Evolutionary conservation across 1,140 invertebrate species (phyloP), one percentile per base, ranked within the genome.

Genomic region (Pogonus chalceus): DNA sequence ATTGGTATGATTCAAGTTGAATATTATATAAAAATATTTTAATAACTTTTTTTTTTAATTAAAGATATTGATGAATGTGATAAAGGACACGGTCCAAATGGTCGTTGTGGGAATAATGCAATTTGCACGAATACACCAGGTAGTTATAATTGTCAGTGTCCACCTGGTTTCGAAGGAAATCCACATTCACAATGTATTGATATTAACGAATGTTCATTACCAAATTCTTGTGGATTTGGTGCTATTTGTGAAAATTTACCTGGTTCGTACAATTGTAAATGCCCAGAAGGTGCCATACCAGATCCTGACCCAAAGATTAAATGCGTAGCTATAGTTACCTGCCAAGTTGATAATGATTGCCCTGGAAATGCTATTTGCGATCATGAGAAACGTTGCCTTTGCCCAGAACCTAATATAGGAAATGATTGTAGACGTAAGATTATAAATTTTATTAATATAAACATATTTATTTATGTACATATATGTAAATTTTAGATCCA

Each of bases 21-120:
- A 7, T 31, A 31, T 7, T 14, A 7, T 31, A 31, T 31, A 31
- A 31, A 31, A 46, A 3, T 46, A 46, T 3, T n/a, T n/a, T n/a
- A 46, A 50, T 51, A 54, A 52, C 57, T 56, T 56, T 50, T 61
- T 58, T 63, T 35, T 23, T 46, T 54, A 22, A 56, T 59, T 64
- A n/a, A 56, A 84, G 92, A 96, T 71, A 87, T 98, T 56, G 82
- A 98, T 67, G 95, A 98, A 75, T 98, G 95, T 67, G 88, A 91
- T 62, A 72, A 72, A 26, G 67, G 80, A 10, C 79, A 85, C 62
- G 89, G 88, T 51, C 82, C 83, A 4, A 84, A 79, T 35, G 90
- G 89, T 56, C 78, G 84, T 53, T 96, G 92, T 70, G 90, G 89
- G 14, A 71, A 74, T 55, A 90, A 93, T 68, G 84, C 91, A 4